These are phyloP conservation scores for Sepiola atlantica DNA, from an alignment of 2,888 invertebrate genomes.

Conservation along the genomic window DNA sequence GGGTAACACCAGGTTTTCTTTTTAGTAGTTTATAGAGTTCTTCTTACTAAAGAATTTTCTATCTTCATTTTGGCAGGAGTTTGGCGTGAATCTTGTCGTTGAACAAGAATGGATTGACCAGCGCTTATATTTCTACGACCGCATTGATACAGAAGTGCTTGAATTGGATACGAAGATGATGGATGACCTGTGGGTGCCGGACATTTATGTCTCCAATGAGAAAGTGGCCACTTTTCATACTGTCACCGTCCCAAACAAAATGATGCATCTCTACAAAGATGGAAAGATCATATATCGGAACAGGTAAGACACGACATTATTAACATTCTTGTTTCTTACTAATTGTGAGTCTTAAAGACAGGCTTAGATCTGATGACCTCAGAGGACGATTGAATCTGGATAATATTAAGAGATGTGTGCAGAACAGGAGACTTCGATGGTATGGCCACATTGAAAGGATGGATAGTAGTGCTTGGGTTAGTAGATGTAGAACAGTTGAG, in stretches of 20 bases:
- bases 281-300: conserved; percentile 63
- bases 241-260: conserved; percentile 68
- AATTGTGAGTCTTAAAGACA: too few relatives aligned
- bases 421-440: too few relatives aligned
- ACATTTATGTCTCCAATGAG: conserved; percentile 68
- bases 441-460: too few relatives aligned
- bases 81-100: conserved; percentile 61
- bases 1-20: too few relatives aligned
- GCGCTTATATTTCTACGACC: conserved; percentile 58
- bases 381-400: too few relatives aligned
- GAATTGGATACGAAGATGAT: conserved; percentile 66
- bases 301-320: conserved; percentile 56
- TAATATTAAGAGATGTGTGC: too few relatives aligned
- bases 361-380: too few relatives aligned
- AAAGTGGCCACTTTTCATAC: conserved; percentile 66
- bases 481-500: too few relatives aligned
- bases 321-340: too few relatives aligned
- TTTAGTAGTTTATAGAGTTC: too few relatives aligned
- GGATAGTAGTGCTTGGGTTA: too few relatives aligned
- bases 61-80: conserved; percentile 56
- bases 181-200: conserved; percentile 67
- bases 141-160: conserved; percentile 60
- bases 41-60: not conserved
- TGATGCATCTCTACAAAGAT: conserved; percentile 66
- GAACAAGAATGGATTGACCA: conserved; percentile 64